Base-by-base conservation (phyloP, 1,140 invertebrate genomes). In the Coboldia fuscipes region DNA sequence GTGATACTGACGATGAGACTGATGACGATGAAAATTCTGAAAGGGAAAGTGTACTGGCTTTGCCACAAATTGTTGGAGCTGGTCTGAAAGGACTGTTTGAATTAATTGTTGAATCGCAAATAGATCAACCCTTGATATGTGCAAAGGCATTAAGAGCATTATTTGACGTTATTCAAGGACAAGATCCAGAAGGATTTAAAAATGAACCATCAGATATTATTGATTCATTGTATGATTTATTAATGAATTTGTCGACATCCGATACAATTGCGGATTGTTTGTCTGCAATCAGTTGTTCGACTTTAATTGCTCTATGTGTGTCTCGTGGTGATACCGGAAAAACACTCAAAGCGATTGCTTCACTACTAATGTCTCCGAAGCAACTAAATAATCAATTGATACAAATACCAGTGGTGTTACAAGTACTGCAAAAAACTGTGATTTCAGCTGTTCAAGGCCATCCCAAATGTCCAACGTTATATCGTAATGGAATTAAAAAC, bases 311-410 rank as follows among this genome's bases (percentile, higher is more conserved):
- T 37, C 61, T 96, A 29, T 83, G 85, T 18, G 77, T 93, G n/a
- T 86, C 88, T 2, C 61, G 82, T 36, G 89, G 89, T 2, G 83
- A 93, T 48, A 89, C 88, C n/a, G 84, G 85, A 20, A 82, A 88
- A 50, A 71, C 89, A 42, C 62, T 96, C 0, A 72, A 74, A 47
- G 83, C 90, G 12, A 70, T 86, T 20, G 72, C 81, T 13, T 78
- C 84, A 19, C 63, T 94, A 40, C 63, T 93, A 10, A 93, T 92
- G 81, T 85, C 77, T 38, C 69, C 79, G 6, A 61, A 73, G 45
- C 63, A 68, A 30, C 57, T 88, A 22, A 70, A 78, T 17, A 59
- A 72, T 33, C 83, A 89, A 60, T 72, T 75, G 51, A 74, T 89
- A 34, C 44, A 84, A 78, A 72, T 93, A 58, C 86, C 89, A 37